phyloP scores from a whole-genome alignment of 2,888 invertebrate genomes.

The Drosophila sordidula region DNA sequence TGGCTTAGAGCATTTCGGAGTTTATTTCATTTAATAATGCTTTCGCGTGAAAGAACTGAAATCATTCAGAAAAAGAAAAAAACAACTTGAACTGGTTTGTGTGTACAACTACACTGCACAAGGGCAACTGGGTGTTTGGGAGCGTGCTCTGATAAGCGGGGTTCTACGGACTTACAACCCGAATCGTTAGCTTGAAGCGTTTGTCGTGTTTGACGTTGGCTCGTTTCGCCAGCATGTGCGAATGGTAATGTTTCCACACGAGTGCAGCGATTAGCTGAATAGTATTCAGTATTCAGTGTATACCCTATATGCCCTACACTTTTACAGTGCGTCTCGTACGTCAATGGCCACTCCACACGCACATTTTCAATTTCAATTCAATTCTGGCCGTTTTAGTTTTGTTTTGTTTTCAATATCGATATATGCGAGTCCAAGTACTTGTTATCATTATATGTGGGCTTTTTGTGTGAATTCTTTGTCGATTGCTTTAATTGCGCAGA shows the following conservation, averaged over 20 bases:
- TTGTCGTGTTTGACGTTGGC: slow-evolving; percentile 15
- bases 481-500: slow-evolving; percentile 41
- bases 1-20: background rate
- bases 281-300: background rate
- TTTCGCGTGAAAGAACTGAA: slow-evolving; percentile 37
- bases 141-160: slow-evolving; percentile 45
- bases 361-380: slow-evolving; percentile 43
- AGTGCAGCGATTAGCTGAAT: slow-evolving; percentile 43
- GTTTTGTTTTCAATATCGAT: slow-evolving; percentile 33
- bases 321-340: slow-evolving; percentile 20
- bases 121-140: slow-evolving; percentile 32
- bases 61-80: slow-evolving; percentile 46
- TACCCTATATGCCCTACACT: slow-evolving; percentile 35
- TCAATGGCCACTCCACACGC: slow-evolving; percentile 57
- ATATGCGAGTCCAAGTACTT: slow-evolving; percentile 9
- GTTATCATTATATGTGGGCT: slow-evolving; percentile 26
- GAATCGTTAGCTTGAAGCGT: slow-evolving; percentile 1
- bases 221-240: slow-evolving; percentile 63
- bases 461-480: slow-evolving; percentile 23
- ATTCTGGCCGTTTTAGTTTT: background rate
- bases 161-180: slow-evolving; percentile 22
- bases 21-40: slow-evolving; percentile 11
- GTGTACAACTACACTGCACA: slow-evolving; percentile 20
- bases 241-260: slow-evolving; percentile 42
- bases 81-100: slow-evolving; percentile 66